Evolutionary conservation across 2,888 invertebrate species (phyloP), one percentile per base, ranked within the genome.

Genomic region (Cataglyphis rosenhaueri): DNA sequence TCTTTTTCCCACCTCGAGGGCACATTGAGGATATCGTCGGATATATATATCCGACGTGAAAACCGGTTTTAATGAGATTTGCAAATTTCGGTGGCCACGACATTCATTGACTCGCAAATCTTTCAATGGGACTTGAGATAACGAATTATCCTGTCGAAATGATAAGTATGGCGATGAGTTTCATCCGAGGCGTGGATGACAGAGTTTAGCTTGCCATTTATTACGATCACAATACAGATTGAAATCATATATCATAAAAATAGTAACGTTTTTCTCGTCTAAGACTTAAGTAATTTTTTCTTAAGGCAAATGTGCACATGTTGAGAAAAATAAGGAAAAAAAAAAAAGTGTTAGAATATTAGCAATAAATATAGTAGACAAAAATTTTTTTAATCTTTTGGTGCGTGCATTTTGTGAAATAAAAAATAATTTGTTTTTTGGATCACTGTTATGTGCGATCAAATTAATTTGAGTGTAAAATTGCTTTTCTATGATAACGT

Each of bases 31-130:
- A 74, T 29, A 70, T 52, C 21, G 57, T 35, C 25, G 12, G 29
- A 65, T 32, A 66, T 52, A 70, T 25, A 18, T 29, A 29, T 29
- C 1, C 12, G 21, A 57, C n/a, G 15, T 75, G 62, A 41, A 29
- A 79, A 83, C 83, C 85, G 83, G 85, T 85, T 85, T 70, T 48
- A 59, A 78, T 66, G 48, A 64, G 64, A 65, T 64, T 79, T 75
- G 81, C 74, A 79, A 84, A 75, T 81, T 62, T 76, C 62, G 74
- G 64, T 52, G 84, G 38, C 21, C 52, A 73, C 59, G 59, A 71
- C 0, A 73, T 84, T 78, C 78, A 78, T 74, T 74, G 83, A 83
- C 62, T 84, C 61, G 59, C 74, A 82, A 81, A 84, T 81, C 68
- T 48, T 70, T 82, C 68, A 65, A 74, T 84, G 64, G 52, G 64